Evolutionary conservation across 2,797 vertebrate species (phyloP).

Genomic region (Xyrichtys novacula): DNA sequence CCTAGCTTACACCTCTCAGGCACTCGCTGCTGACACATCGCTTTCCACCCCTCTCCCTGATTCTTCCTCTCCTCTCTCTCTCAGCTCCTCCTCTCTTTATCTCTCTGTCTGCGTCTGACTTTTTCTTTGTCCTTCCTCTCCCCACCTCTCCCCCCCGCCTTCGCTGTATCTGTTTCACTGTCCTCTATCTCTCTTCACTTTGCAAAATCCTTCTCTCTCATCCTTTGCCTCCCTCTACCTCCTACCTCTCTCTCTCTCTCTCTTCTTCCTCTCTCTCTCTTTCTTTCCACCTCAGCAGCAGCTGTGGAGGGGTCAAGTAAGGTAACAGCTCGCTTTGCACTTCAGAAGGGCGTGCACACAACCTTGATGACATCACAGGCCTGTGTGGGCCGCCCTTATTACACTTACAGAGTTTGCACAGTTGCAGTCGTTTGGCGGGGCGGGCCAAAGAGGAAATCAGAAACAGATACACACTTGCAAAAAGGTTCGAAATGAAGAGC

Average conservation of each 20-base stretch:
- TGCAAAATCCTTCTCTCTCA: constrained; percentile 74
- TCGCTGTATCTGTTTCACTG: constrained; percentile 76
- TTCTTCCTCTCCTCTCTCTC: constrained; percentile 49
- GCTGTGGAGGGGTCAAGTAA: constrained; percentile 68
- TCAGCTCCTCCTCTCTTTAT: constrained; percentile 72
- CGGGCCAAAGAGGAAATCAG: constrained; percentile 11
- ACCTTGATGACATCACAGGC: constrained; percentile 62
- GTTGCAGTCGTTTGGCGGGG: constrained; percentile 29
- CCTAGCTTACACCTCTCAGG: constrained; percentile 75
- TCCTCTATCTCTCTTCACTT: constrained; percentile 76
- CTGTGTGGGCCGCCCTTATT: constrained; percentile 29
- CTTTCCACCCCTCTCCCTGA: constrained; percentile 69
- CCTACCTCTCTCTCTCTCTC: constrained; percentile 49
- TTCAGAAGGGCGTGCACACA: constrained; percentile 40
- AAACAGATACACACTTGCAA: background rate
- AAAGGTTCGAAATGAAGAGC: constrained; percentile 22
- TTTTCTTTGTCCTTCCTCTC: constrained; percentile 74
- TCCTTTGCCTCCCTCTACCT: constrained; percentile 53
- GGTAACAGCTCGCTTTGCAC: constrained; percentile 60
- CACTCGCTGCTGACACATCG: constrained; percentile 79
- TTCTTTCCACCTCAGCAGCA: constrained; percentile 66
- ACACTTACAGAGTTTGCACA: constrained; percentile 31
- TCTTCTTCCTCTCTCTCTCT: constrained; percentile 49
- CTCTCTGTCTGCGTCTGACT: constrained; percentile 74
- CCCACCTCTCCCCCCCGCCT: constrained; percentile 52